Evolutionary conservation across 2,113 vertebrate genomes (phyloP), one percentile per base, ranked within the genome.

Genomic region (Lepidothrix coronata): DNA sequence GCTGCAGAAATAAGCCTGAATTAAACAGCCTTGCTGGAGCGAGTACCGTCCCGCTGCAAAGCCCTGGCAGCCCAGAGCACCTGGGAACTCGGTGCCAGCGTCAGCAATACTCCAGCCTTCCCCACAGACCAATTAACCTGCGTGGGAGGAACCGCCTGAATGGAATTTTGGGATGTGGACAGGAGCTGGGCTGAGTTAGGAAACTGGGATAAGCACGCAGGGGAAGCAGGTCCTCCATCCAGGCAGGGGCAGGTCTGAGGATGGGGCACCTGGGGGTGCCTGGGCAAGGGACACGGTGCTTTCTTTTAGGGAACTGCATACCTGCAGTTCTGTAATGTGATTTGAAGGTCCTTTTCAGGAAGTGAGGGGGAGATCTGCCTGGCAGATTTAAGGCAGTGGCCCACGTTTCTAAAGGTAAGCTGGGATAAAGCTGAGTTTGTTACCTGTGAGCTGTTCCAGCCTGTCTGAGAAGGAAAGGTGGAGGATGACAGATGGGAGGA

Each of bases 121-220:
- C 59, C 57, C 28, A 0, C 23, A 35, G 66, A 49, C 14, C 73
- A 57, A 20, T 92, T 77, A 28, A 35, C 28, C 65, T 5, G 39
- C 10, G 17, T 48, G 85, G 19, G 6, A 73, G 54, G 89, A 71
- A 11, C 23, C 27, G 8, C n/a, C 80, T 51, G 76, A 73, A 55
- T 2, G 1, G 59, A 70, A 19, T 77, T 19, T 14, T 43, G 55
- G 63, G 20, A 20, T 68, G 68, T 33, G 41, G 55, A 10, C 15
- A 15, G 82, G 49, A 80, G 70, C 25, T 62, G 68, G 28, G 33
- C 27, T 49, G 54, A 43, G 51, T 46, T 46, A 30, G 11, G 17
- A 2, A 30, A 4, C 4, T 4, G 8, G 67, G 55, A 5, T n/a
- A n/a, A 48, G 37, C 27, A 5, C 0, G 0, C 1, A 27, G 31